Evolutionary conservation across 2,797 vertebrate genomes (phyloP), one percentile per base, ranked within the genome.

Genomic region (Ctenopoma kingsleyae): DNA sequence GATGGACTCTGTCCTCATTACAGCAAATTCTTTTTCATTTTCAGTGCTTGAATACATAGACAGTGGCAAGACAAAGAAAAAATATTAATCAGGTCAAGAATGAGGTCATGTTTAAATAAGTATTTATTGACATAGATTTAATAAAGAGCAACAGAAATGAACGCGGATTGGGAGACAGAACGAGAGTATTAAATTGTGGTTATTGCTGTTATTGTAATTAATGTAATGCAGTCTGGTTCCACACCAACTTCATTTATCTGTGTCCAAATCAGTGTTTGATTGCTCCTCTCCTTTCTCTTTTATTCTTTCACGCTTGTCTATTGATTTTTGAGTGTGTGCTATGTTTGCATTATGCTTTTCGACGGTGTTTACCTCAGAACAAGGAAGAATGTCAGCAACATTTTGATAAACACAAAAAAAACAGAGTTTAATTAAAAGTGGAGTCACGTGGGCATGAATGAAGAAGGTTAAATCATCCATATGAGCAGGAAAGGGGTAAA

Each of bases 331-430:
- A 3, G 44, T 19, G 38, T 15, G 56, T 30, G 58, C 2, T 25
- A 16, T 68, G 57, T 85, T 76, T 69, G 69, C 71, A 73, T 70
- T 67, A 61, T 25, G 53, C 69, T 56, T 47, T 58, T 27, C 72
- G 38, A 5, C n/a, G 67, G 65, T 71, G 63, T 76, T 84, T 68
- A 60, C 16, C 13, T 7, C 43, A 35, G 23, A 55, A 67, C 50
- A 17, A 36, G 47, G 49, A 52, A 15, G 40, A 69, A 46, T 4
- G 55, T 71, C 75, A 51, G 52, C 74, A 15, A 36, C 19, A 23
- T 58, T 67, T 43, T n/a, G 32, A 53, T 9, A n/a, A 38, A 30
- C 72, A 46, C 32, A n/a, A 5, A 15, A 46, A 66, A 69, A 64
- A 51, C n/a, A 9, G 35, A 8, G 19, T 25, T 19, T 25, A 32